Conservation (phyloP, 2,888 invertebrate genomes). For the Acanthosepion lycidas region DNA sequence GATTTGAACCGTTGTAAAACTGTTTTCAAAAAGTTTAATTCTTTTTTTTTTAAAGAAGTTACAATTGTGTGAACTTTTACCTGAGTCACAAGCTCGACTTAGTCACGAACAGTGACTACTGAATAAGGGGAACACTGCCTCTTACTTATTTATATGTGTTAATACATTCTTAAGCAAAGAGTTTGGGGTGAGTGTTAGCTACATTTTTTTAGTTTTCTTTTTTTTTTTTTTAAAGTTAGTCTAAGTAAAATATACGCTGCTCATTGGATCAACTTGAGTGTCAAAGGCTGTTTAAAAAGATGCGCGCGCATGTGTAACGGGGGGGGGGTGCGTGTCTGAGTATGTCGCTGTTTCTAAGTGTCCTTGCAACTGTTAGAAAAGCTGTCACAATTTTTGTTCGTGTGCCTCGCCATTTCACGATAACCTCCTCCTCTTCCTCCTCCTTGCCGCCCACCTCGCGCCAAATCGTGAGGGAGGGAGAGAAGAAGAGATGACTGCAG, state of each 20-base stretch:
- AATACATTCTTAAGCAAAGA: too few species aligned
- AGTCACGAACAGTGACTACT: too few species aligned
- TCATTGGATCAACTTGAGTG: not conserved
- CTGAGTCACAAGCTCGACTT: too few species aligned
- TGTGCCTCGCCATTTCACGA: constrained; percentile 20
- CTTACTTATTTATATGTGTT: not conserved
- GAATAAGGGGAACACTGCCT: too few species aligned
- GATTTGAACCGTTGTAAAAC: too few species aligned
- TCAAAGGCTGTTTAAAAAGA: not conserved
- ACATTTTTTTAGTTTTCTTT: not conserved
- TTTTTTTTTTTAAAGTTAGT: not conserved
- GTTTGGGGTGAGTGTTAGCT: not conserved
- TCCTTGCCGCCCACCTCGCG: not conserved
- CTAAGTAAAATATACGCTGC: not conserved
- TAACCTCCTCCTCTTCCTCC: not conserved
- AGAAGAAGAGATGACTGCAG: not conserved
- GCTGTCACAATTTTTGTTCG: not conserved
- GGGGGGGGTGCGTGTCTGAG: not conserved
- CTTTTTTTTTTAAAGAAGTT: too few species aligned
- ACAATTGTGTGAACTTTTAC: too few species aligned
- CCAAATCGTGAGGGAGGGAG: not conserved
- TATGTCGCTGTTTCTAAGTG: not conserved
- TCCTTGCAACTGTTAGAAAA: not conserved
- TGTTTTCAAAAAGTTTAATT: too few species aligned
- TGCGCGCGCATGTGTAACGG: not conserved